A percentile compares a stretch with the other conserved stretches of the same genome.
Conservation (phyloP, 2,888 invertebrate species). For the Diaperis boleti region DNA sequence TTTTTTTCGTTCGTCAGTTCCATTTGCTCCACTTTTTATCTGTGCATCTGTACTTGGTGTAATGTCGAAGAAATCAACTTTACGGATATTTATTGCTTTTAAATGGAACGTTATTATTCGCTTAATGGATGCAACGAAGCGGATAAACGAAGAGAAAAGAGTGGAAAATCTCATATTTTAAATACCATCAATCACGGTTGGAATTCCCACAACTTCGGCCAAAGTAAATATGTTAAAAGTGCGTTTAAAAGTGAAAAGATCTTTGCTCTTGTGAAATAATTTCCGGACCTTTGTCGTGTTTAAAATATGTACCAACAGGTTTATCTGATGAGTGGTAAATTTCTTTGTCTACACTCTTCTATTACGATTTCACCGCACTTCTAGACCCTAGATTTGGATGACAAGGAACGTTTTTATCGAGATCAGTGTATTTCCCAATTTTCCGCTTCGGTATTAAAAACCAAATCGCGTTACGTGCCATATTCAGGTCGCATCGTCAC, state of each 20-base stretch:
- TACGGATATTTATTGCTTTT: too few species aligned
- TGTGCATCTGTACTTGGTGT: too few species aligned
- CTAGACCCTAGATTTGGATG: too few species aligned
- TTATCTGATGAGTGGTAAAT: background rate
- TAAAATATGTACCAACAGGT: conserved; percentile 10
- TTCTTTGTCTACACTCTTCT: too few species aligned
- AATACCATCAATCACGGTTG: conserved; percentile 7
- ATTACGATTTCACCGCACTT: too few species aligned
- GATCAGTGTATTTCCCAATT: background rate
- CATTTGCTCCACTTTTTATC: too few species aligned
- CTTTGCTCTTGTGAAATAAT: conserved; percentile 1
- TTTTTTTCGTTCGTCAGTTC: too few species aligned
- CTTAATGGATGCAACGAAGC: background rate
- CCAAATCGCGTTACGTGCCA: background rate
- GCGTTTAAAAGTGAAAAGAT: conserved; percentile 15
- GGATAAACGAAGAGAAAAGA: conserved; percentile 6
- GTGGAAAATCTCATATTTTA: background rate
- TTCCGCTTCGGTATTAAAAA: background rate
- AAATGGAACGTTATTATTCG: background rate
- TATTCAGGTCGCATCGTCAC: conserved; percentile 13
- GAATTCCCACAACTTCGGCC: background rate
- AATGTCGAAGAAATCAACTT: too few species aligned
- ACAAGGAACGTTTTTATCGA: conserved; percentile 1
- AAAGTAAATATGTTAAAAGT: conserved; percentile 12
- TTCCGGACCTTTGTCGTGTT: background rate